Evolutionary conservation across 2,113 vertebrate genomes (phyloP), one percentile per base, ranked within the genome.

Genomic region (Propithecus coquereli): DNA sequence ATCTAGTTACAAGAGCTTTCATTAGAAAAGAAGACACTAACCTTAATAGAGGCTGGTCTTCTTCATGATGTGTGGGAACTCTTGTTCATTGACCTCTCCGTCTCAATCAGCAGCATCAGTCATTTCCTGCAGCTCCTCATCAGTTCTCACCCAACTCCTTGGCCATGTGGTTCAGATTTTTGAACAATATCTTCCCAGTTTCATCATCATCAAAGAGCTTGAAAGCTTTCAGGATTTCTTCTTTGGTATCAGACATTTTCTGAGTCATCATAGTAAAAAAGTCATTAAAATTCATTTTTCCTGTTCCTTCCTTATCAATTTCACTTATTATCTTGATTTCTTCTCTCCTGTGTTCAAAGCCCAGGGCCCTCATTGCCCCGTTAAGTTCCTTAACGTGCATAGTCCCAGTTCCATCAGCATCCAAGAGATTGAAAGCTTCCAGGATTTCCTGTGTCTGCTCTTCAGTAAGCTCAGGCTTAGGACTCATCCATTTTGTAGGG

Each of bases 181-280:
- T 99, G 97, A 99, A 99, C 0, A 99, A 99, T 97, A 99, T 99
- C 98, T 99, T 99, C 30, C 99, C 99, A 0, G 99, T 99, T 97
- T 99, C 99, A 23, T 99, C 99, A 0, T 99, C 99, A 32, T 99
- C 99, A 14, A 99, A 99, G 92, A 99, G 98, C 47, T 99, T 99
- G 98, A 99, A 99, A 6, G 99, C 99, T 98, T 99, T 99, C 91
- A 99, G 98, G 73, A 99, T 99, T 97, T 99, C 99, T 98, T 99
- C 99, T 97, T 99, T 99, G 70, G 99, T 99, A 96, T 99, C 99
- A 57, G 99, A 99, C 97, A 99, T 99, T 98, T 99, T 99, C 96
- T 99, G 99, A 4, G 99, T 99, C 99, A 99, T 99, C 91, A 99
- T 98, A 54, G 96, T 90, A 90, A 99, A 97, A 97, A 99, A 99